Evolutionary conservation across 35 echinoderm and acorn worm species (phyloP).

Genomic region (Nesometra sesokonis): DNA sequence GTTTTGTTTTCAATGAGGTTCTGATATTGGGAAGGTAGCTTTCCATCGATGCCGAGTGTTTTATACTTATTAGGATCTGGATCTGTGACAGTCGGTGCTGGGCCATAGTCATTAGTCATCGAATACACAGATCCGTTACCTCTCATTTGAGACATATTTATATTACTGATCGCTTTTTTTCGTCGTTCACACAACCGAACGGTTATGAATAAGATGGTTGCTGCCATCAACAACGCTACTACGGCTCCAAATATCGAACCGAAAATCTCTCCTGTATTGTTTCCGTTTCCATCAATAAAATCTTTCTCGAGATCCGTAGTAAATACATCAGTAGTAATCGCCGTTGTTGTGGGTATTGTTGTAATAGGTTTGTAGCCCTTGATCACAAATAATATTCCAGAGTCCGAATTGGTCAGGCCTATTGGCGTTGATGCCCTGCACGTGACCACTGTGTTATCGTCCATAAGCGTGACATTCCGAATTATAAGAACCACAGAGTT

Average conservation of each 20-base stretch:
- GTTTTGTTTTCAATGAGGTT: background rate
- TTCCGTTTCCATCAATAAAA: background rate
- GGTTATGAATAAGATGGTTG: background rate
- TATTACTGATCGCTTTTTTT: background rate
- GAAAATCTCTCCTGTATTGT: background rate
- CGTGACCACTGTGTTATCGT: background rate
- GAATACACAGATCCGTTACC: background rate
- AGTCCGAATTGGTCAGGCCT: background rate
- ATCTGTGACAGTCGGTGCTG: background rate
- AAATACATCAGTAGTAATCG: background rate
- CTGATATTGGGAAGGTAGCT: background rate
- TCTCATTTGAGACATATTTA: background rate
- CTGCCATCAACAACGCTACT: background rate
- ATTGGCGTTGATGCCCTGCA: background rate
- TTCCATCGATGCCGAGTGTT: background rate
- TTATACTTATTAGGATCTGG: background rate
- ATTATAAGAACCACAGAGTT: background rate
- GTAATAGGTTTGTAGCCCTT: background rate
- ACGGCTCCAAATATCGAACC: background rate
- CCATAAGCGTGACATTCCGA: background rate
- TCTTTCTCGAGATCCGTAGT: background rate
- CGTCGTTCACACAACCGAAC: background rate
- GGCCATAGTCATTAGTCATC: background rate
- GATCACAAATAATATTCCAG: background rate
- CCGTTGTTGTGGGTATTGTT: background rate